These are phyloP conservation scores for Dinocampus coccinellae DNA, from an alignment of 2,888 invertebrate genomes.

Conservation along the genomic window DNA sequence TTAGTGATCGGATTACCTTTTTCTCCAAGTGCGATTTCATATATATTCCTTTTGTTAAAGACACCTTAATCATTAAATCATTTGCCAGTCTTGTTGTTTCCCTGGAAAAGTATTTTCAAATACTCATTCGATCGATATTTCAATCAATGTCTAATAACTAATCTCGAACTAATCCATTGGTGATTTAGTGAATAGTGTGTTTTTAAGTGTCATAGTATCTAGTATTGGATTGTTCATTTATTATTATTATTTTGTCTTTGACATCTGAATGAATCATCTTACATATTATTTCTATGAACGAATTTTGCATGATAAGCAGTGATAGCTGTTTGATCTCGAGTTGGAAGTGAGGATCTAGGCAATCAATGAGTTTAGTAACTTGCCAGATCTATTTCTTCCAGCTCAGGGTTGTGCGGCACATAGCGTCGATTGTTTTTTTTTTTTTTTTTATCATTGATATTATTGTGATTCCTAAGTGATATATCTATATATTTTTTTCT, in stretches of 20 bases:
- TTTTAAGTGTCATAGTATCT: conserved; percentile 7
- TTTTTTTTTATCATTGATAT: neutral
- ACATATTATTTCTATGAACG: too few relatives aligned
- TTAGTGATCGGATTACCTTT: conserved; percentile 56
- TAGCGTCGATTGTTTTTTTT: conserved; percentile 27
- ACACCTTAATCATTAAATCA: conserved; percentile 18
- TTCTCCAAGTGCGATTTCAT: conserved; percentile 17
- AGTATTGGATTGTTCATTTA: conserved; percentile 22
- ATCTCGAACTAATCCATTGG: neutral
- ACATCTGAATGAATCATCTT: too few relatives aligned
- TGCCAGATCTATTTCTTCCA: conserved; percentile 85
- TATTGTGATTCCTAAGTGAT: neutral
- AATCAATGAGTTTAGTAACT: conserved; percentile 62
- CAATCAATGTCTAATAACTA: neutral
- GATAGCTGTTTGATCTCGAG: conserved; percentile 67
- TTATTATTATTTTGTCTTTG: neutral
- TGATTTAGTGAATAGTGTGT: conserved; percentile 14
- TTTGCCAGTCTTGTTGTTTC: conserved; percentile 6
- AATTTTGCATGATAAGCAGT: too few relatives aligned
- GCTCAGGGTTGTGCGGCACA: conserved; percentile 71
- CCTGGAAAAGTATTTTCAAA: conserved; percentile 22
- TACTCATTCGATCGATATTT: conserved; percentile 18
- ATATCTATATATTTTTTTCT: neutral
- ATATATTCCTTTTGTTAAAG: neutral
- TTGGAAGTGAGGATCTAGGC: conserved; percentile 79